phyloP scores from a whole-genome alignment of 2,113 vertebrate genomes.

The Tetrao urogallus region DNA sequence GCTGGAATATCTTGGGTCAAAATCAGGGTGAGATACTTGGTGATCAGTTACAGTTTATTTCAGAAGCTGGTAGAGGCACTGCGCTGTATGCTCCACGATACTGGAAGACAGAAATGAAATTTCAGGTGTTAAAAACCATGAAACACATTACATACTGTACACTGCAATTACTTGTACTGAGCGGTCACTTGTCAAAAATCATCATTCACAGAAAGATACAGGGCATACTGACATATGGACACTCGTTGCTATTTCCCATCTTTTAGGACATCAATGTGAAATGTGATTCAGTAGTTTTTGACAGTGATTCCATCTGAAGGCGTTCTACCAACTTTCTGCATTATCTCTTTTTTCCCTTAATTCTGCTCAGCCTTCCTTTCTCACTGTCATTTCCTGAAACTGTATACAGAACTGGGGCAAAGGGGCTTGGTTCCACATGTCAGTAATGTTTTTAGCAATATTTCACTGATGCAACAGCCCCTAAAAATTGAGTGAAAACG shows the following conservation, averaged over 20 bases:
- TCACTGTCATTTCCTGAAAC: not conserved
- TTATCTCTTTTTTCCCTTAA: not conserved
- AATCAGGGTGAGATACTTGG: conserved; percentile 21
- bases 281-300: not conserved
- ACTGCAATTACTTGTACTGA: not conserved
- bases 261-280: not conserved
- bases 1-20: conserved; percentile 36
- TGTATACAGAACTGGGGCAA: not conserved
- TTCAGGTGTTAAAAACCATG: not conserved
- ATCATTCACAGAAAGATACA: not conserved
- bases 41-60: not conserved
- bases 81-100: not conserved
- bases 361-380: not conserved
- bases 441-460: not conserved
- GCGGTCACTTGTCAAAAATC: not conserved
- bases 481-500: not conserved
- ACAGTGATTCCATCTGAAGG: not conserved
- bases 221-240: not conserved
- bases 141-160: not conserved
- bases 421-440: not conserved
- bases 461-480: not conserved
- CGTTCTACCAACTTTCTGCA: not conserved
- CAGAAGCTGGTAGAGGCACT: not conserved
- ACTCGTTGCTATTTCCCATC: not conserved
- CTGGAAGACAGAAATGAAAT: not conserved